Base-by-base conservation (phyloP, 2,888 invertebrate genomes). In the Agrypnus murinus region DNA sequence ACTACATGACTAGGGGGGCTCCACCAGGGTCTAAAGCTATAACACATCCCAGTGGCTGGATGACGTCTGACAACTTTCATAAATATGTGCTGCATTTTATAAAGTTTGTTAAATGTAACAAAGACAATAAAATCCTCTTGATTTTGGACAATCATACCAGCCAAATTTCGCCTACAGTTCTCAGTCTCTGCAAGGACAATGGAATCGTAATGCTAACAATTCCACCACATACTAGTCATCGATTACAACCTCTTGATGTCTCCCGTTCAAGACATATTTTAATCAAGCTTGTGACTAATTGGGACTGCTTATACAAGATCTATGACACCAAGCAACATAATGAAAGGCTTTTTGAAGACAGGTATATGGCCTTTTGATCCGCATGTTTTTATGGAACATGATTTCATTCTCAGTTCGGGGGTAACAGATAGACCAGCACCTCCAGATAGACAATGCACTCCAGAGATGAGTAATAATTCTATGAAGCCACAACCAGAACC, bases 121-220 rank as follows among this genome's bases (percentile, higher is more conserved):
- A 72, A 40, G 77, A 79, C 0, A 75, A 75, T 60, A 74, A 68
- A 40, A 73, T 76, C 55, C 71, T 83, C 1, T 70, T 82, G 1
- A 78, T 81, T 59, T 65, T 80, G 1, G 82, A 80, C 64, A 80
- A 80, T 59, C 81, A 81, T 67, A 77, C 79, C 48, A 62, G 66
- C 14, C 80, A 82, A 63, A 71, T 81, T 36, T 53, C 65, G 36
- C 43, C 45, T 14, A 74, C 77, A 36, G 72, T 72, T 34, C 55
- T 85, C 43, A 74, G 83, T 63, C 74, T 75, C 50, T 77, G 78
- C 57, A 81, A 80, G 77, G 81, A 82, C 5, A 79, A 81, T 75
- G 83, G 84, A 15, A 79, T 85, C 14, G 75, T 79, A 58, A 74
- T 84, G 46, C 67, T 65, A 31, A 77, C 80, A 4, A 77, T 82